Evolutionary conservation across 2,888 invertebrate genomes (phyloP).

Genomic region (Cephonodes hylas): DNA sequence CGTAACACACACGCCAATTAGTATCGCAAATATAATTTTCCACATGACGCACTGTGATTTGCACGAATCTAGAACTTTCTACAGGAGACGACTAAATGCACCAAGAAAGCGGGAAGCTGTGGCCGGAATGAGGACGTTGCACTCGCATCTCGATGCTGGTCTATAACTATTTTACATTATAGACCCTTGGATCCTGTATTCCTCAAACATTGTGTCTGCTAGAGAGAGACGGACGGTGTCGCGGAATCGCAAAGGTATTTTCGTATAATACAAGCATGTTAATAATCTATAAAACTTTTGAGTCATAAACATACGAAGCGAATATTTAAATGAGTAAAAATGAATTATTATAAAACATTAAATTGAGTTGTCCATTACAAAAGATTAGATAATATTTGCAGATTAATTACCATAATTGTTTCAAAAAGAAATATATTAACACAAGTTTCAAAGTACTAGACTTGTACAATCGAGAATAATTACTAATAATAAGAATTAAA

Average conservation of each 20-base stretch:
- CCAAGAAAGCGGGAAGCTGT: conserved; percentile 38
- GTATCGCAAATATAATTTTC: conserved; percentile 7
- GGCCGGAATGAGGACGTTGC: conserved; percentile 61
- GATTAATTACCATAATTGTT: no score
- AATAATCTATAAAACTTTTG: no score
- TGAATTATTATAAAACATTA: no score
- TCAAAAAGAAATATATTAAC: no score
- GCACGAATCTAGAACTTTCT: neutral
- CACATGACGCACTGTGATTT: neutral
- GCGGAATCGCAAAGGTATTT: neutral
- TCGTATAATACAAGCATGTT: neutral
- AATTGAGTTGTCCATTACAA: no score
- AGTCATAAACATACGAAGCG: no score
- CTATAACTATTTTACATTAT: conserved; percentile 13
- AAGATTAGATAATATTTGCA: no score
- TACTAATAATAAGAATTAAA: no score
- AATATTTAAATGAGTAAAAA: no score
- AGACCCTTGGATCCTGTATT: conserved; percentile 7
- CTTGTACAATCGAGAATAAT: no score
- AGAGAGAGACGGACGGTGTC: neutral
- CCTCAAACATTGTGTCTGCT: conserved; percentile 5
- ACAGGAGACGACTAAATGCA: conserved; percentile 8
- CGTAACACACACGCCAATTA: neutral
- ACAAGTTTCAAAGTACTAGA: no score
- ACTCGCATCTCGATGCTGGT: conserved; percentile 24